A percentile compares a stretch with the other conserved stretches of the same genome.
phyloP scores from a whole-genome alignment of 2,888 invertebrate genomes.

The Napeogenes inachia region DNA sequence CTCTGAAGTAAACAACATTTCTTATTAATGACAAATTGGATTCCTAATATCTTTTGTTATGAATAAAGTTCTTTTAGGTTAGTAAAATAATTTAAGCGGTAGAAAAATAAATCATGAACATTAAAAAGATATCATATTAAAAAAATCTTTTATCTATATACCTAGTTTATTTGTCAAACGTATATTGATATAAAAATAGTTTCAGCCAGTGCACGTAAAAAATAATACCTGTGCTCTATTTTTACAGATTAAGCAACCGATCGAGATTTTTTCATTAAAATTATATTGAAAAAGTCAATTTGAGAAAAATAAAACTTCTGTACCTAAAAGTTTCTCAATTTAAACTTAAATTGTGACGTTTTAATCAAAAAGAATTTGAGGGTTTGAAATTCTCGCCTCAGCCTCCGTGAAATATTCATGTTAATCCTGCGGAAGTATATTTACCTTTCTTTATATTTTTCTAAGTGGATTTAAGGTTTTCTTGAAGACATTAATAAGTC shows the following conservation, averaged over 20 bases:
- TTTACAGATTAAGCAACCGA: neutral
- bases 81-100: too few relatives aligned
- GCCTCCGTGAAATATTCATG: neutral
- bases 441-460: neutral
- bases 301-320: conserved; percentile 22
- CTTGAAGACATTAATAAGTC: too few relatives aligned
- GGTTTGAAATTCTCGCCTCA: neutral
- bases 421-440: neutral
- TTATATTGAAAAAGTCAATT: conserved; percentile 30
- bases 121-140: too few relatives aligned
- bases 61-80: conserved; percentile 12
- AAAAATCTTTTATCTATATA: too few relatives aligned
- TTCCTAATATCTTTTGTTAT: conserved; percentile 15
- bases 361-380: conserved; percentile 28
- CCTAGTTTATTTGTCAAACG: too few relatives aligned
- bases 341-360: conserved; percentile 38
- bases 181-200: too few relatives aligned
- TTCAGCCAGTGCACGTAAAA: neutral
- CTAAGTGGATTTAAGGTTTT: neutral
- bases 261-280: conserved; percentile 24
- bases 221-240: neutral
- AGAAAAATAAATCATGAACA: too few relatives aligned
- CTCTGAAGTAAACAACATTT: conserved; percentile 28
- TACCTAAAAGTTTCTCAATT: conserved; percentile 36
- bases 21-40: conserved; percentile 30